These are phyloP conservation scores for Aphis gossypii DNA, from an alignment of 1,140 invertebrate species.

Conservation along the genomic window DNA sequence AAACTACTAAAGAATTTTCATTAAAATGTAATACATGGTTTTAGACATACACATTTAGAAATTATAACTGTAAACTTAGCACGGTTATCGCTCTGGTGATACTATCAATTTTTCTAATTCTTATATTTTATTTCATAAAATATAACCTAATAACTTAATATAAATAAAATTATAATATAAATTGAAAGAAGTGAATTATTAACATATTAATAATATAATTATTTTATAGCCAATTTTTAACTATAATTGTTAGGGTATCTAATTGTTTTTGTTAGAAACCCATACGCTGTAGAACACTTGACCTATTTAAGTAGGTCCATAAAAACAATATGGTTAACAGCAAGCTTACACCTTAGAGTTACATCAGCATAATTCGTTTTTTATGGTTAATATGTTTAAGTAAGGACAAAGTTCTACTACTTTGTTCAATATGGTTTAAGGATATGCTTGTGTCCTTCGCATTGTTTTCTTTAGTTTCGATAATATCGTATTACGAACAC, in stretches of 20 bases:
- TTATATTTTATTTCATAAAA: not conserved
- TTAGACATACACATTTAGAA: not conserved
- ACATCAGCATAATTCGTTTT: not conserved
- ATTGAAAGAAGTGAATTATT: too few relatives aligned
- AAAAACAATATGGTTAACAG: conserved; percentile 29
- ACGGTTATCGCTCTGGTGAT: not conserved
- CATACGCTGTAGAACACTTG: not conserved
- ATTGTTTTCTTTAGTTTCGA: not conserved
- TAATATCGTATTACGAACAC: not conserved
- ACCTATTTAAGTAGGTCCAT: conserved; percentile 5
- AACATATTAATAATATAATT: not conserved
- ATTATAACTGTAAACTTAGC: not conserved
- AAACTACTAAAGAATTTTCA: not conserved
- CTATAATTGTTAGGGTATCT: not conserved
- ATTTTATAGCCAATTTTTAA: not conserved
- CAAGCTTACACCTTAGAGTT: not conserved
- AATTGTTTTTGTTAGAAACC: conserved; percentile 33
- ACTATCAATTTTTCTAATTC: not conserved
- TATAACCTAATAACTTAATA: too few relatives aligned
- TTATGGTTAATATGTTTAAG: not conserved
- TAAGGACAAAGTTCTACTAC: not conserved
- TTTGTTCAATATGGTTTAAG: not conserved
- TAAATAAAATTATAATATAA: not conserved
- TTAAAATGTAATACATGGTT: not conserved
- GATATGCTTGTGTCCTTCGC: not conserved